phyloP scores from a whole-genome alignment of 1,140 invertebrate species.

The Centruroides vittatus region DNA sequence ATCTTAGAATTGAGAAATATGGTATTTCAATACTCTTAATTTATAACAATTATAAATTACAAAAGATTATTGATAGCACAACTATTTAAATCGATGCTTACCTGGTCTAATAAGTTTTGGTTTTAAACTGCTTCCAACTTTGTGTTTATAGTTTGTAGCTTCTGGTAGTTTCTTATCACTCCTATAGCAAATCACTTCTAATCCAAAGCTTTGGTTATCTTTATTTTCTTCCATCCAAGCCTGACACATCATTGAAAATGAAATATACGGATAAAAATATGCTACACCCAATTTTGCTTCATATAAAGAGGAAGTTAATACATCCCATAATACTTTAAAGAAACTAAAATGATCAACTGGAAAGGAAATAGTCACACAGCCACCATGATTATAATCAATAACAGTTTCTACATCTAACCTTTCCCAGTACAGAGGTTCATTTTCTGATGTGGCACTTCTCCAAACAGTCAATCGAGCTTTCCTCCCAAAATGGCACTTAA shows the following conservation, averaged over 20 bases:
- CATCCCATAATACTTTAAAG: conserved; percentile 23
- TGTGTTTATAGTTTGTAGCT: conserved; percentile 19
- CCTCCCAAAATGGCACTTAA: conserved; percentile 8
- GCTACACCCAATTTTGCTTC: conserved; percentile 22
- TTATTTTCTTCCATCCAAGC: conserved; percentile 24
- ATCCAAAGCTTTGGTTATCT: conserved; percentile 19
- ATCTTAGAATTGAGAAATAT: too few relatives aligned
- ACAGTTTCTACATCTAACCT: conserved; percentile 9
- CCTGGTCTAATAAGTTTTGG: conserved; percentile 24
- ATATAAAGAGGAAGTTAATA: conserved; percentile 17
- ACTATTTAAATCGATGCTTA: background rate
- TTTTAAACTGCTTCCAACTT: conserved; percentile 20
- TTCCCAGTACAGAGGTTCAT: conserved; percentile 18
- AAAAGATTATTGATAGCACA: too few relatives aligned
- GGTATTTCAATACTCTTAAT: too few relatives aligned
- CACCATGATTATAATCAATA: background rate
- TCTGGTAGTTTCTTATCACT: conserved; percentile 21
- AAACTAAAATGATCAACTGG: conserved; percentile 23
- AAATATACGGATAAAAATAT: conserved; percentile 22
- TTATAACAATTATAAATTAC: too few relatives aligned
- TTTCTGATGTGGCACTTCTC: conserved; percentile 18
- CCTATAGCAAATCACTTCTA: conserved; percentile 25
- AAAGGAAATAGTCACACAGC: conserved; percentile 15
- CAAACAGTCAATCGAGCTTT: conserved; percentile 15
- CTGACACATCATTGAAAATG: conserved; percentile 27